Percentiles rank a stretch among this genome's conserved stretches.
Evolutionary conservation across 1,140 invertebrate species (phyloP).

Genomic region (Littorina saxatilis): DNA sequence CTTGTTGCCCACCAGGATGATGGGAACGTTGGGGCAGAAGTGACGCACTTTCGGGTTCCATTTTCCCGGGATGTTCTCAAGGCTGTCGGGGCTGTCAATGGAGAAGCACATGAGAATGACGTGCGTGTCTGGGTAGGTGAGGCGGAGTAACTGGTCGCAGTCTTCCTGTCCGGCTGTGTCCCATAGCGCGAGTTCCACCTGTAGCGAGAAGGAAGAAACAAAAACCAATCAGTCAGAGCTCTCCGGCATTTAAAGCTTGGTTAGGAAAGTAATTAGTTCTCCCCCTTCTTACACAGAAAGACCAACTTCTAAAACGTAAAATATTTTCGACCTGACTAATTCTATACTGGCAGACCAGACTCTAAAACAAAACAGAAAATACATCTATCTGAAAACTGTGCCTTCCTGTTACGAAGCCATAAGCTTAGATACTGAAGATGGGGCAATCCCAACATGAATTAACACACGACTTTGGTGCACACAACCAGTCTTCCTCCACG

Average conservation of each 20-base stretch:
- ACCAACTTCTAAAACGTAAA: no score
- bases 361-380: no score
- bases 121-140: conserved; percentile 98
- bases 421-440: no score
- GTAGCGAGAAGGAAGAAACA: conserved; percentile 32
- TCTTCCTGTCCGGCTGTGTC: conserved; percentile 82
- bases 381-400: no score
- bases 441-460: no score
- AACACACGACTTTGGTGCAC: no score
- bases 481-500: no score
- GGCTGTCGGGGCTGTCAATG: conserved; percentile 70
- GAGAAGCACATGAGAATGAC: conserved; percentile 75
- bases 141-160: conserved; percentile 95
- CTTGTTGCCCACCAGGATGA: conserved; percentile 77
- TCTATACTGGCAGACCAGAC: no score
- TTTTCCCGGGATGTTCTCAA: conserved; percentile 72
- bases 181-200: conserved; percentile 96
- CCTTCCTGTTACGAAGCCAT: no score
- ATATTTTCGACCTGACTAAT: no score
- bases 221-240: no score
- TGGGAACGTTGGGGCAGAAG: conserved; percentile 75
- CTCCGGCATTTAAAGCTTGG: no score
- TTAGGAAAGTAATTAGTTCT: background rate
- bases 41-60: conserved; percentile 73
- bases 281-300: background rate